Conservation (phyloP, 2,888 invertebrate genomes). For the Cerceris rybyensis region DNA sequence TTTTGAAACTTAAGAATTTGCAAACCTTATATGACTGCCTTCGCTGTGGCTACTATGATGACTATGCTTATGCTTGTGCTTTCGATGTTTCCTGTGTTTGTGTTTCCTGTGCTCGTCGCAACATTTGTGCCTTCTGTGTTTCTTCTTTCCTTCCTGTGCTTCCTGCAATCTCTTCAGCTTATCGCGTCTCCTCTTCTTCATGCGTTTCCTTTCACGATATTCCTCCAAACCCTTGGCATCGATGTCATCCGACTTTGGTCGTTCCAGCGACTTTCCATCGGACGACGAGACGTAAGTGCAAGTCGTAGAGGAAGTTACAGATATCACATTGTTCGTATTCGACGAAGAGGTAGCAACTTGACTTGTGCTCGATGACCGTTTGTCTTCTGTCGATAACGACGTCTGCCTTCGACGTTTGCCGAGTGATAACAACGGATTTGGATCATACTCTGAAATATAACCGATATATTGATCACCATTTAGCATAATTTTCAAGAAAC, state of each 20-base stretch:
- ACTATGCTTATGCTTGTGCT: slow-evolving; percentile 90
- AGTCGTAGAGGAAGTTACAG: slow-evolving; percentile 46
- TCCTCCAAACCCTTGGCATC: slow-evolving; percentile 82
- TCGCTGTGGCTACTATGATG: slow-evolving; percentile 91
- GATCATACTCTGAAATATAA: slow-evolving; percentile 88
- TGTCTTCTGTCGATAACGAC: slow-evolving; percentile 86
- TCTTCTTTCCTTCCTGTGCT: slow-evolving; percentile 84
- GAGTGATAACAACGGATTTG: slow-evolving; percentile 89
- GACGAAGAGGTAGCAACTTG: slow-evolving; percentile 42
- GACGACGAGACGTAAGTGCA: slow-evolving; percentile 54
- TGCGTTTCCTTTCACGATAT: slow-evolving; percentile 85
- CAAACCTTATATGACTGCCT: slow-evolving; percentile 83
- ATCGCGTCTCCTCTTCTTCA: slow-evolving; percentile 88
- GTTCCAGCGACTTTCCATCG: slow-evolving; percentile 57
- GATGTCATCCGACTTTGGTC: slow-evolving; percentile 67
- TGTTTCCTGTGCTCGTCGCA: slow-evolving; percentile 88
- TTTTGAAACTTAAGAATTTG: not conserved
- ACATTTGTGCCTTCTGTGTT: slow-evolving; percentile 88
- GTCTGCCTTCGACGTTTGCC: slow-evolving; percentile 90
- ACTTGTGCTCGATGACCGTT: slow-evolving; percentile 66
- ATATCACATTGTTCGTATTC: slow-evolving; percentile 38
- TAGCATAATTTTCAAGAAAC: no score
- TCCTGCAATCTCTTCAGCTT: slow-evolving; percentile 82
- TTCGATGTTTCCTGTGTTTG: slow-evolving; percentile 83
- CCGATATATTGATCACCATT: not conserved